Base-by-base conservation (phyloP, 2,888 invertebrate genomes). In the Lymantria dispar region DNA sequence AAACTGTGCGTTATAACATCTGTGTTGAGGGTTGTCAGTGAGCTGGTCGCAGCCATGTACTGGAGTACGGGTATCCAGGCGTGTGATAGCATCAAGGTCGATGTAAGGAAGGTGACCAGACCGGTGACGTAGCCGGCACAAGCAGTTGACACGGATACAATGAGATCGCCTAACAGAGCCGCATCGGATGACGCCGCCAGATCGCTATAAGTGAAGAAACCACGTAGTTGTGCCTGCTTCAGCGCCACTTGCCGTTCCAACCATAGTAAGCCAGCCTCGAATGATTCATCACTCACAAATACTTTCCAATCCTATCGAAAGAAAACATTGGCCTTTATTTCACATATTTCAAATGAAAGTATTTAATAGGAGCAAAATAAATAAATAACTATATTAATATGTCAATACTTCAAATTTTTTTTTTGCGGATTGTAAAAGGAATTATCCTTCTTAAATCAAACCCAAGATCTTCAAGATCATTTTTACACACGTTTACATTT, bases 171-270 rank as follows among this genome's bases (percentile, higher is more conserved):
- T 60, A 93, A 68, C 56, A 92, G 67, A 52, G 92, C 92, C 48
- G 91, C 72, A 30, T 81, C 80, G 50, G 93, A 75, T 22, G 94
- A 72, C 54, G 92, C 93, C 62, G 92, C 85, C 48, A 97, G 85
- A 88, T 98, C 97, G 0, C 94, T 92, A 76, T 97, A 97, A 0
- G 97, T 96, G 73, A 95, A 95, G 94, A 95, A 96, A 0, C 97
- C 97, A 22, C 97, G 93, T 58, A 92, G 86, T 33, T 82, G 82
- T 11, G 95, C 96, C 87, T 97, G 95, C 68, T 93, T 93, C 62
- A 94, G 88, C 5, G 98, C 97, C 63, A 98, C 87, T 48, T 92
- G 92, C 54, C 90, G 91, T 84, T 97, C 97, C 52, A 97, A 85
- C 80, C 93, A 91, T 45, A 86, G 77, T 48, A 98, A 83, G 58